Percentiles rank a stretch among this genome's conserved stretches.
Conservation (phyloP, 92 coral and sea anemone species). For the Parazoanthus swiftii region DNA sequence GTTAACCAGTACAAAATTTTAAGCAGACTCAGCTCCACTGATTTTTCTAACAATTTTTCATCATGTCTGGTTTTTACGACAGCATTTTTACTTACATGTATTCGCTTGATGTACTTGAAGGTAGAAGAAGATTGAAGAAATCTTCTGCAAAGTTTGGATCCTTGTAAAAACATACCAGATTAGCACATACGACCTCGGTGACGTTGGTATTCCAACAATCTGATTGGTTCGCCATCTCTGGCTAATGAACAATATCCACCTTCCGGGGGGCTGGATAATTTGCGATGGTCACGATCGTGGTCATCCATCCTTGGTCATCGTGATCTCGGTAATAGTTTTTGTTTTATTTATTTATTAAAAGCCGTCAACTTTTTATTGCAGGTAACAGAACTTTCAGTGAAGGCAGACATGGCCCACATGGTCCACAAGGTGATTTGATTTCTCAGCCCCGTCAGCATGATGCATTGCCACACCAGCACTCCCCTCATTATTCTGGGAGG, state of each 20-base stretch:
- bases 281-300: not conserved
- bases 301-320: not conserved
- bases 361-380: not conserved
- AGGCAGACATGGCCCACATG: not conserved
- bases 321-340: not conserved
- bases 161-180: no score
- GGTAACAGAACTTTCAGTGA: not conserved
- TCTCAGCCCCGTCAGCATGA: not conserved
- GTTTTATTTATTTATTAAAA: no score
- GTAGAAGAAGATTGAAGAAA: not conserved
- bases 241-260: no score
- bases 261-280: no score
- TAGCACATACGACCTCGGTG: no score
- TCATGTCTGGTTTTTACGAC: no score
- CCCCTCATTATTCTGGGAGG: constrained; percentile 6
- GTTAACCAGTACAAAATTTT: no score
- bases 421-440: not conserved
- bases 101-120: not conserved
- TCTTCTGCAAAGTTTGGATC: not conserved
- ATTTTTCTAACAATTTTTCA: no score
- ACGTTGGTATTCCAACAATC: no score
- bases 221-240: no score
- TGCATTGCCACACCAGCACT: not conserved
- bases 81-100: no score
- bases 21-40: no score